Base-by-base conservation (phyloP, 1,140 invertebrate species). In the Brachionus sp. region DNA sequence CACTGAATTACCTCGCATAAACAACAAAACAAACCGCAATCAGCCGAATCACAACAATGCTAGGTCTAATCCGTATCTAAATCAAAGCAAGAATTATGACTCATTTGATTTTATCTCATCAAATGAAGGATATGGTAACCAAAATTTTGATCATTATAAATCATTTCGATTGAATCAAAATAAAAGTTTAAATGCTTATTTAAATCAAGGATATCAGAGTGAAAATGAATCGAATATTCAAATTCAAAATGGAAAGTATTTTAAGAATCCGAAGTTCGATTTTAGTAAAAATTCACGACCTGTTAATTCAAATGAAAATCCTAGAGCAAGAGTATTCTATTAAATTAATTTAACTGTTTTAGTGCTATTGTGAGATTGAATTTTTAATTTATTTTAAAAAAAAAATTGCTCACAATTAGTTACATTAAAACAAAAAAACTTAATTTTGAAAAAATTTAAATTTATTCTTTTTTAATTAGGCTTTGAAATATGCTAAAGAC, bases 401-500 rank as follows among this genome's bases (percentile, higher is more conserved):
- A 29, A 23, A 29, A 68, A 12, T 68, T 13, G 33, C 12, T 35
- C 64, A 68, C 12, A 68, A 13, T 33, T 37, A 19, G 35, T 10
- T 35, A 35, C 35, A 68, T 35, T 35, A 33, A 68, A n/a, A 12
- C 29, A 68, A 29, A 0, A 35, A 19, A 7, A 7, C 7, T 16
- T 33, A 10, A 37, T 35, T 68, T 73, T 62, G n/a, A 62, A 62
- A 16, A 7, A 62, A 12, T 62, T 16, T 62, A 62, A 62, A 73
- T 39, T 57, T 19, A 57, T 57, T 57, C 19, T 57, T 23, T 23
- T 57, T 19, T 16, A 42, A 42, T 7, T n/a, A 73, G 68, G 68
- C 33, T 37, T 35, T 73, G 37, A 23, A 73, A 73, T 73, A 73
- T n/a, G 68, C 68, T 73, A 73, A 42, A 73, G 68, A 73, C 37